These are phyloP conservation scores for Drosophila meridiana DNA, from an alignment of 2,888 invertebrate species.

Conservation along the genomic window DNA sequence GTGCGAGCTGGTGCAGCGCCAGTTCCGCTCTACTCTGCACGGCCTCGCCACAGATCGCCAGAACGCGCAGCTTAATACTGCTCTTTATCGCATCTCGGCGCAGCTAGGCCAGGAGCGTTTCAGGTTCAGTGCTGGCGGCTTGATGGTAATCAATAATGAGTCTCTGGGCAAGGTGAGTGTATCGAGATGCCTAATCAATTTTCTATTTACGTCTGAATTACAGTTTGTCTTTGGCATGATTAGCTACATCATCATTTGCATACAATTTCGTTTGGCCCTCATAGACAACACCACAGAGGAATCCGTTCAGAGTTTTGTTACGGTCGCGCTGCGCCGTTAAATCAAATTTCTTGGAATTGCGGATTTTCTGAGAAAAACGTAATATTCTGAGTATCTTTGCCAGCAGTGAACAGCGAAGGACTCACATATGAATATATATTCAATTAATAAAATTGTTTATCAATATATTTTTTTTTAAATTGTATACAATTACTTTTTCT, in stretches of 20 bases:
- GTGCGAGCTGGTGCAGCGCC: constrained; percentile 59
- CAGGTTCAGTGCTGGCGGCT: constrained; percentile 71
- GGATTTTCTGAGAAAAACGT: constrained; percentile 19
- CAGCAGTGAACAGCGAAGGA: not conserved
- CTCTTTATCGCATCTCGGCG: constrained; percentile 53
- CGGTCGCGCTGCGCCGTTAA: not conserved
- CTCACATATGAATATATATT: not conserved
- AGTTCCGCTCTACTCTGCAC: constrained; percentile 48
- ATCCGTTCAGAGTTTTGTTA: not conserved
- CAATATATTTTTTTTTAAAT: no score
- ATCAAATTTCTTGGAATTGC: constrained; percentile 14
- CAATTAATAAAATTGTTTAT: constrained; percentile 9
- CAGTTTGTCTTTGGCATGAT: constrained; percentile 72
- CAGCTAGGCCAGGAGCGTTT: constrained; percentile 72
- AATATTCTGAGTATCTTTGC: not conserved
- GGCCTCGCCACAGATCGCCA: constrained; percentile 47
- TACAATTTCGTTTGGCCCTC: constrained; percentile 75
- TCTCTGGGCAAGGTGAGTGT: constrained; percentile 70
- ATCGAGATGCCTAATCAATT: not conserved
- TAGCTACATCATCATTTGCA: constrained; percentile 77
- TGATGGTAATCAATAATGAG: constrained; percentile 62
- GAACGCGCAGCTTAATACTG: constrained; percentile 48
- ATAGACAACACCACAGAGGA: constrained; percentile 19
- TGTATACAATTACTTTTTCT: not conserved
- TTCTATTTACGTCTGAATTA: constrained; percentile 10